Base-by-base conservation (phyloP, 2,113 vertebrate species). In the Aythya baeri region DNA sequence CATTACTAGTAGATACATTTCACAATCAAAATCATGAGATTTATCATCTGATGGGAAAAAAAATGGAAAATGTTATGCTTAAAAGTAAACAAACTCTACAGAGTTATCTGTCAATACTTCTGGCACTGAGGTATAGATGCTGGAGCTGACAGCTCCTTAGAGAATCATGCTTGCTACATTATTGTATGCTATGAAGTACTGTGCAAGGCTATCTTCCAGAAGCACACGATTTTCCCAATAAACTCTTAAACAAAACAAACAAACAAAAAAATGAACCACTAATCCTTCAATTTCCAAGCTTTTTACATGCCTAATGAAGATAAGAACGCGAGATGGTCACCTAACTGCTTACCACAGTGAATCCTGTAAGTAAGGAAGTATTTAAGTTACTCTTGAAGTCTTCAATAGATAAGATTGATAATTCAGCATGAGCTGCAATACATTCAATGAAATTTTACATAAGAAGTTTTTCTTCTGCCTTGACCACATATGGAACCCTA, bases 11-110 rank as follows among this genome's bases (percentile, higher is more conserved):
- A 89, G 46, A 27, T 44, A 20, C 23, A 6, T 62, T 82, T 67
- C 20, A 11, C 12, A 31, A 29, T 77, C 65, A 63, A 38, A 13
- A 6, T 6, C 6, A 82, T 7, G 7, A 78, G 32, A 85, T 62
- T 52, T 58, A 44, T n/a, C 70, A 78, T 91, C 55, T 3, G 3
- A 70, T 21, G 14, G 38, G 59, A 76, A 62, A 55, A 44, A 62
- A 55, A 46, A 2, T 18, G 6, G 52, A 44, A 68, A 59, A 63
- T 0, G 0, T 9, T 2, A 9, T 46, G 7, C 16, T 54, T 86
- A 65, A 58, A 49, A 67, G n/a, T 65, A 62, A 26, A 49, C 23
- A 65, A 78, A n/a, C 17, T 16, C 27, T 36, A 46, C 21, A 71
- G 34, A 65, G 75, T 49, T 46, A 25, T 4, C 20, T 22, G 13